Conservation (phyloP, 2,888 invertebrate genomes). For the Coelinius sp. region DNA sequence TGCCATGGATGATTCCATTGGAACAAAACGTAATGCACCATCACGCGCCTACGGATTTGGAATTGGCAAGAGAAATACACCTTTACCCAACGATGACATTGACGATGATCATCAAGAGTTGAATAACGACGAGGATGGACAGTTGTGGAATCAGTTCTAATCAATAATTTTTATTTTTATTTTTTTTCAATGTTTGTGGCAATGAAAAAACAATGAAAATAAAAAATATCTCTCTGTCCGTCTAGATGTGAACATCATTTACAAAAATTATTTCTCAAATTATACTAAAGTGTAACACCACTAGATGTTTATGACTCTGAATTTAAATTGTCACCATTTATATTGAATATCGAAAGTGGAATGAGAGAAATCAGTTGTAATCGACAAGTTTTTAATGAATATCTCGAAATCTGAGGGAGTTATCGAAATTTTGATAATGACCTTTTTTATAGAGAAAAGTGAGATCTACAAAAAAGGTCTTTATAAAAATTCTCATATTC, state of each 20-base stretch:
- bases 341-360: background rate
- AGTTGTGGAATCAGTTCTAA: constrained; percentile 31
- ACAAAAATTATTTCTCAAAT: background rate
- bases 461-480: background rate
- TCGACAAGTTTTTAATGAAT: background rate
- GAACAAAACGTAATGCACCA: constrained; percentile 41
- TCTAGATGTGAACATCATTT: constrained; percentile 1
- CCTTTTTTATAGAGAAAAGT: background rate
- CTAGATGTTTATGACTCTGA: background rate
- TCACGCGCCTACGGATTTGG: constrained; percentile 73
- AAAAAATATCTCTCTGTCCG: background rate
- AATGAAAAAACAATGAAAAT: constrained; percentile 10
- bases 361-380: background rate
- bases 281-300: background rate
- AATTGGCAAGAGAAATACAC: constrained; percentile 72
- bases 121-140: constrained; percentile 12
- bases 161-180: background rate
- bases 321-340: background rate
- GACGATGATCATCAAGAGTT: background rate
- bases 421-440: background rate
- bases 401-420: background rate
- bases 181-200: constrained; percentile 19
- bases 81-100: background rate
- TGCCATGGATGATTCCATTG: constrained; percentile 21
- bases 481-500: background rate